These are phyloP conservation scores for Dicyrtomina minuta DNA, from an alignment of 2,888 invertebrate genomes.

Conservation along the genomic window DNA sequence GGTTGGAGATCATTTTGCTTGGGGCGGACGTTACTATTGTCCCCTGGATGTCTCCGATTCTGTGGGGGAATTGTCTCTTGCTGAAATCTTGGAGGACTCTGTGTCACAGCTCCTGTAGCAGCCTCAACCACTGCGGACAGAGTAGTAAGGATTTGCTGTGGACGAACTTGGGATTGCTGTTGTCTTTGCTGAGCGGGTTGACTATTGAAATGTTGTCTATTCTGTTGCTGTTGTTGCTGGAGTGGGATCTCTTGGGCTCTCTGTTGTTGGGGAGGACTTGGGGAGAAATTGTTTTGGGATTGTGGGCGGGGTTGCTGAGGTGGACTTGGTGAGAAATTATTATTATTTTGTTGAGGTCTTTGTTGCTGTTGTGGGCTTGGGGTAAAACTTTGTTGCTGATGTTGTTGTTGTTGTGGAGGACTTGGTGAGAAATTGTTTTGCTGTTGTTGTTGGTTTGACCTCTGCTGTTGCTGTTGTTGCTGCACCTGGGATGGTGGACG, in stretches of 20 bases:
- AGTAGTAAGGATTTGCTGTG: slow-evolving; percentile 3
- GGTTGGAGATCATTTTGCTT: not conserved
- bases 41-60: slow-evolving; percentile 16
- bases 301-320: not conserved
- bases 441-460: not conserved
- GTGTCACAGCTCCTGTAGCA: slow-evolving; percentile 25
- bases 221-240: slow-evolving; percentile 1
- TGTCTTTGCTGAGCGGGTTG: slow-evolving; percentile 1
- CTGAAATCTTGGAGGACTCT: not conserved
- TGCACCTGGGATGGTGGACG: not conserved
- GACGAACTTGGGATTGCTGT: slow-evolving; percentile 14
- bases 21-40: no score
- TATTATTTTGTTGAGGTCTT: slow-evolving; percentile 21
- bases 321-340: not conserved
- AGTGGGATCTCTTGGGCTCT: not conserved
- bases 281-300: slow-evolving; percentile 4
- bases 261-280: slow-evolving; percentile 8
- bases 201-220: not conserved
- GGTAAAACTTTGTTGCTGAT: not conserved
- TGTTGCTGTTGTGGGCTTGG: not conserved
- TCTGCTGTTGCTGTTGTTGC: not conserved
- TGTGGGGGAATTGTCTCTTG: not conserved
- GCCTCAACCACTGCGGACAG: slow-evolving; percentile 13
- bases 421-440: no score
- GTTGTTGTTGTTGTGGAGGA: not conserved